A percentile compares a stretch with the other conserved stretches of the same genome.
Evolutionary conservation across 2,888 invertebrate species (phyloP).

Genomic region (Tanypteryx hageni): DNA sequence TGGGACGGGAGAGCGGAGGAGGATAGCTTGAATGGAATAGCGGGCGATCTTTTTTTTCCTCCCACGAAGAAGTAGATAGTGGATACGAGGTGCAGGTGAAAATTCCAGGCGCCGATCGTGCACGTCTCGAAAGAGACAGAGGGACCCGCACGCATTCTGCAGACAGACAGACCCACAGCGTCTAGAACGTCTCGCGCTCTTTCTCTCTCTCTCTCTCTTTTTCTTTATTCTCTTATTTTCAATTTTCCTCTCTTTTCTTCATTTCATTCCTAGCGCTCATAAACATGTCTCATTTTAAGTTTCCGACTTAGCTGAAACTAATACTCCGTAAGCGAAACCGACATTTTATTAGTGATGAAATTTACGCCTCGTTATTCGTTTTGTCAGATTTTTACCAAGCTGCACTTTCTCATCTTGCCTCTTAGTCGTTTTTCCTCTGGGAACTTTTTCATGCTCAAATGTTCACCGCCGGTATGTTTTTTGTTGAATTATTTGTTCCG

Average conservation of each 20-base stretch:
- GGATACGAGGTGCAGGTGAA: slow-evolving; percentile 15
- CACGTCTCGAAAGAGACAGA: not conserved
- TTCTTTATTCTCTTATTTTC: not conserved
- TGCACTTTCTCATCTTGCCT: too few relatives aligned
- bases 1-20: not conserved
- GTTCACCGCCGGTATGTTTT: too few relatives aligned
- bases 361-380: too few relatives aligned
- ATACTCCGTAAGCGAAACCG: too few relatives aligned
- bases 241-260: not conserved
- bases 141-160: slow-evolving; percentile 7
- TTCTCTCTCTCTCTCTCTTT: not conserved
- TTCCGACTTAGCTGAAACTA: too few relatives aligned
- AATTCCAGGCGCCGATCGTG: not conserved
- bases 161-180: not conserved
- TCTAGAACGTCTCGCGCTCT: not conserved
- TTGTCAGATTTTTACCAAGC: too few relatives aligned
- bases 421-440: too few relatives aligned
- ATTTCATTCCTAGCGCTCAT: not conserved
- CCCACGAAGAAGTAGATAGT: not conserved
- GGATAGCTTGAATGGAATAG: not conserved
- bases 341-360: too few relatives aligned
- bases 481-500: too few relatives aligned
- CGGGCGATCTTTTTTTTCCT: not conserved
- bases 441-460: too few relatives aligned
- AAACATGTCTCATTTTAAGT: too few relatives aligned